These are phyloP conservation scores for Mesodorylaimus sp. DNA, from an alignment of 2,888 invertebrate species.

Conservation along the genomic window DNA sequence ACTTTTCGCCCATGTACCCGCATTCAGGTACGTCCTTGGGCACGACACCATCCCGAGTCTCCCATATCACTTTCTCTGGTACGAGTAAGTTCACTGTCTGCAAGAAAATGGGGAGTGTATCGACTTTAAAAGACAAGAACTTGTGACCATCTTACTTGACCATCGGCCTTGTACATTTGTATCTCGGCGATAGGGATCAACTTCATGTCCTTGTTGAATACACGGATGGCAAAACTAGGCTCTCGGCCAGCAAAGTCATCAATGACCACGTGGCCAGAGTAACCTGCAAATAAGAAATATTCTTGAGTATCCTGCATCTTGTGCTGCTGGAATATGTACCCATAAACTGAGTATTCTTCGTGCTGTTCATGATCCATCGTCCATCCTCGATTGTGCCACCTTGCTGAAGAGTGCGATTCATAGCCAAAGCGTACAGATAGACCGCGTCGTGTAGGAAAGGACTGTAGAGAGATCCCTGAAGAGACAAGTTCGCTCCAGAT, in stretches of 20 bases:
- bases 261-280: slow-evolving; percentile 11
- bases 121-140: too few relatives aligned
- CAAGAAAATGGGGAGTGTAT: not conserved
- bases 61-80: slow-evolving; percentile 9
- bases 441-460: slow-evolving; percentile 10
- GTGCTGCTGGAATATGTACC: too few relatives aligned
- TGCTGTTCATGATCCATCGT: not conserved
- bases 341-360: slow-evolving; percentile 1
- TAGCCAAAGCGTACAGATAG: slow-evolving; percentile 8
- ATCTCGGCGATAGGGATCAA: slow-evolving; percentile 6
- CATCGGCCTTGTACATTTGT: slow-evolving; percentile 10
- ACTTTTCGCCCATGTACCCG: slow-evolving; percentile 15
- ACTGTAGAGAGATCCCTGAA: slow-evolving; percentile 8
- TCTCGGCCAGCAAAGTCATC: slow-evolving; percentile 5
- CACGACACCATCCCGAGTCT: slow-evolving; percentile 11
- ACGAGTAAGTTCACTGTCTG: slow-evolving; percentile 9
- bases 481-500: too few relatives aligned
- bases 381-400: slow-evolving; percentile 1
- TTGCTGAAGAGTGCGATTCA: slow-evolving; percentile 9
- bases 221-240: slow-evolving; percentile 6
- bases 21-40: slow-evolving; percentile 15
- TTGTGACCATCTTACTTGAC: slow-evolving; percentile 4
- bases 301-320: too few relatives aligned
- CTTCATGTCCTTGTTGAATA: slow-evolving; percentile 7
- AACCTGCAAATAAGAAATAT: too few relatives aligned